phyloP scores from a whole-genome alignment of 1,140 invertebrate genomes.

The Leptopilina boulardi region DNA sequence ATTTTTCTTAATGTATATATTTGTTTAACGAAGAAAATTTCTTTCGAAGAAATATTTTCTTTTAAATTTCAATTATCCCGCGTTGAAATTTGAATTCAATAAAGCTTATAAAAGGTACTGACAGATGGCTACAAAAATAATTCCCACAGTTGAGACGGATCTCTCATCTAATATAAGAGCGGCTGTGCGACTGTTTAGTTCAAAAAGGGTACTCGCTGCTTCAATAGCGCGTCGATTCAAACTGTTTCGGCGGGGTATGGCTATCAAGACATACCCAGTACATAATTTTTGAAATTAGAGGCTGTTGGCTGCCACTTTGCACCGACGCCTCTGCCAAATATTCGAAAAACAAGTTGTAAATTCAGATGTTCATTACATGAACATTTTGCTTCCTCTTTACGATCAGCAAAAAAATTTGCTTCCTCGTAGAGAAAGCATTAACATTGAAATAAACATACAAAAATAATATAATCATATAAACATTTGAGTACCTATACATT shows the following conservation, averaged over 20 bases:
- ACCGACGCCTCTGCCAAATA: conserved; percentile 72
- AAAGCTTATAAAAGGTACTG: neutral
- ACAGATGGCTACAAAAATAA: neutral
- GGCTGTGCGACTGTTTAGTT: neutral
- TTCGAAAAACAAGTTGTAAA: neutral
- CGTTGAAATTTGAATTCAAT: neutral
- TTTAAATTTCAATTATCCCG: neutral
- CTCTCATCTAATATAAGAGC: neutral
- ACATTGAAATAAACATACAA: too few relatives aligned
- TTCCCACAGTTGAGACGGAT: neutral
- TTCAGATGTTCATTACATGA: too few relatives aligned
- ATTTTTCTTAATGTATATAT: too few relatives aligned
- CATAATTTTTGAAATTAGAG: conserved; percentile 77
- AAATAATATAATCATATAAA: too few relatives aligned
- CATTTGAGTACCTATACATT: too few relatives aligned
- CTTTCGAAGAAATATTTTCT: too few relatives aligned
- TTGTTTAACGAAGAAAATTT: too few relatives aligned
- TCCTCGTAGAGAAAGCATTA: too few relatives aligned
- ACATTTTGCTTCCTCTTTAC: too few relatives aligned
- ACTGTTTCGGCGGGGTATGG: conserved; percentile 76
- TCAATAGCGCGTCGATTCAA: conserved; percentile 70
- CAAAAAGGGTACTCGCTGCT: conserved; percentile 79
- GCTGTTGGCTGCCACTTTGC: conserved; percentile 75
- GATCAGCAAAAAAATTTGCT: too few relatives aligned
- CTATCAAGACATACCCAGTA: conserved; percentile 80